phyloP scores from a whole-genome alignment of 2,797 vertebrate species.

The Epinephelus malabaricus region DNA sequence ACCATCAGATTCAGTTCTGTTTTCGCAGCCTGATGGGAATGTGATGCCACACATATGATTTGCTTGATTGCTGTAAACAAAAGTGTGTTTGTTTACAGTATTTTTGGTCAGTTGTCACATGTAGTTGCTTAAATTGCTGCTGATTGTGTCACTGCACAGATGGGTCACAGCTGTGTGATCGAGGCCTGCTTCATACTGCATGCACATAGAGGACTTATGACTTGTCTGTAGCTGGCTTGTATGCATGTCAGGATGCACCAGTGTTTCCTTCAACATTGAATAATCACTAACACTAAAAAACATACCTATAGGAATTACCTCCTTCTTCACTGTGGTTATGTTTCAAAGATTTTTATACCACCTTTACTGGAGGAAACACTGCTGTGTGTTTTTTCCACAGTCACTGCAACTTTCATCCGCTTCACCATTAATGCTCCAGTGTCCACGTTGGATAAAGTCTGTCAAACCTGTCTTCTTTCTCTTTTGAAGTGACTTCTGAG shows the following conservation, averaged over 20 bases:
- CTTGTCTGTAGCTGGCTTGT: conserved; percentile 20
- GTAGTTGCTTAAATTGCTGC: conserved; percentile 5
- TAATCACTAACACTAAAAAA: no score
- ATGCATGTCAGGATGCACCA: conserved; percentile 20
- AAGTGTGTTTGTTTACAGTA: conserved; percentile 1
- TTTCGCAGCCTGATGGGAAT: conserved; percentile 35
- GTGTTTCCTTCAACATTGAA: conserved; percentile 30
- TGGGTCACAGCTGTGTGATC: not conserved
- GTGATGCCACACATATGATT: conserved; percentile 54
- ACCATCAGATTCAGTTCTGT: conserved; percentile 24
- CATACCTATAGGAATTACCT: not conserved
- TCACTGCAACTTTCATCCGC: not conserved
- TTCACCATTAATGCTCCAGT: not conserved
- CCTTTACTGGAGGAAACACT: conserved; percentile 43
- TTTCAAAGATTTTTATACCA: not conserved
- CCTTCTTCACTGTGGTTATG: not conserved
- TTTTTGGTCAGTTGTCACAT: not conserved
- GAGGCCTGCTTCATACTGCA: conserved; percentile 27
- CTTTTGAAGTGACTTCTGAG: not conserved
- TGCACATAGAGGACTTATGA: conserved; percentile 4
- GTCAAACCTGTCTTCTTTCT: not conserved
- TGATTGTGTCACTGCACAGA: not conserved
- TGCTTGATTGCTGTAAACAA: conserved; percentile 17
- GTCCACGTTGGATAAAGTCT: not conserved
- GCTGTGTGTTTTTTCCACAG: not conserved